A percentile compares a stretch with the other conserved stretches of the same genome.
phyloP scores from a whole-genome alignment of 2,113 vertebrate species.

The Oplegnathus fasciatus region DNA sequence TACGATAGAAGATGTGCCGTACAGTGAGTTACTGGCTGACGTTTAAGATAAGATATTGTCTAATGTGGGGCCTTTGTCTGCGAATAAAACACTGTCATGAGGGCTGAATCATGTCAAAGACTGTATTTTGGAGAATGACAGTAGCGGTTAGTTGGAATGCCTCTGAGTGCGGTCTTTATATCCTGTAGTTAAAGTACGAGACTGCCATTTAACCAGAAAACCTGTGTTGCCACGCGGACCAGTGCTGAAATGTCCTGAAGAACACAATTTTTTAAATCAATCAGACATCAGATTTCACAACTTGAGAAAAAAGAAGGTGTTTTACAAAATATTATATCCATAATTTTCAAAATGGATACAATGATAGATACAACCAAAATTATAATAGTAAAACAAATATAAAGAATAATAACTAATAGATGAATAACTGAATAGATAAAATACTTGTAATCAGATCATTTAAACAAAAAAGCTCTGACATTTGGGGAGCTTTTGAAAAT shows the following conservation, averaged over 20 bases:
- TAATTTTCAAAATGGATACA: neutral
- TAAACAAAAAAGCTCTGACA: neutral
- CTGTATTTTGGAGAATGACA: slow-evolving; percentile 31
- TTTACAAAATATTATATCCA: too few relatives aligned
- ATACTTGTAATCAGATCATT: neutral
- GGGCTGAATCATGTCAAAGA: neutral
- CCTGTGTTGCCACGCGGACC: neutral
- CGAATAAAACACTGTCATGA: too few relatives aligned
- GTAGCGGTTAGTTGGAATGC: slow-evolving; percentile 9
- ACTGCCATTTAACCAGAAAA: slow-evolving; percentile 18
- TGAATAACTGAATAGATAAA: neutral
- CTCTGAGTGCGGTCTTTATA: slow-evolving; percentile 32
- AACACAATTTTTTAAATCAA: neutral
- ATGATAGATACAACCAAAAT: neutral
- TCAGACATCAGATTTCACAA: neutral
- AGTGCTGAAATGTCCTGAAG: neutral
- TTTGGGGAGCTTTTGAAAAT: neutral
- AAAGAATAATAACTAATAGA: neutral
- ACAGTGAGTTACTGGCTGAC: neutral
- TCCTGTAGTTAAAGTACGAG: slow-evolving; percentile 12
- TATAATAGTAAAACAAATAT: neutral
- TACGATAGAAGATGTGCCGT: slow-evolving; percentile 15
- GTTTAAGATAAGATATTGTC: slow-evolving; percentile 23
- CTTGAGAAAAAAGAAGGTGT: neutral
- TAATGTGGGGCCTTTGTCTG: neutral